Base-by-base conservation (phyloP, 2,113 vertebrate species). In the Toxostoma redivivum region DNA sequence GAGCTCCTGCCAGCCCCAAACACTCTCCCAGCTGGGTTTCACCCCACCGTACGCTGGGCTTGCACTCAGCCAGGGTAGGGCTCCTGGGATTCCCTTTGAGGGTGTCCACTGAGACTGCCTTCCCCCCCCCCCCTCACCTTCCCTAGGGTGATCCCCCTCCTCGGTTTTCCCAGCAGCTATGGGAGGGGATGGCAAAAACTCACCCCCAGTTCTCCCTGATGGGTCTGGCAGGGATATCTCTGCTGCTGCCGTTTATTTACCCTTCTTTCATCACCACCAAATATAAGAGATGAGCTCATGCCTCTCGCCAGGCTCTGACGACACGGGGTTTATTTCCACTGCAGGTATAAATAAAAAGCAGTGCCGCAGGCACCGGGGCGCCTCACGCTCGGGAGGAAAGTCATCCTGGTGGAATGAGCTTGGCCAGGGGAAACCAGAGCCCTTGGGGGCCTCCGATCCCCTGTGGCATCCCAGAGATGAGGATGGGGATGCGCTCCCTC, bases 201-300 rank as follows among this genome's bases (percentile, higher is more conserved):
- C 54, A 40, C n/a, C 67, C 58, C 64, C 50, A 40, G 0, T 37
- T 87, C 60, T 54, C 25, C 51, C 69, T 3, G 20, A 53, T 30
- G 61, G 69, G 15, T 54, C 65, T 90, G 94, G 65, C 81, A 93
- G 42, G 51, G 73, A 66, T 2, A 10, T 54, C 69, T 84, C 65
- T 9, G 3, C 88, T 1, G 8, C 77, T 92, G 94, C 85, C 8
- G 14, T 94, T 89, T 97, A 96, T 97, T 97, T 96, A 96, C 94
- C 87, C 86, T 96, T 97, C 95, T 95, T 92, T 94, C 86, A 17
- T 95, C 95, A 89, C 78, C 94, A 92, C 93, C 95, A 96, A 96
- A 97, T 97, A 97, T 96, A 97, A 97, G 88, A 90, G 95, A 94
- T 97, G 97, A 98, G 94, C 96, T 97, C 97, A 95, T 96, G 90